A percentile compares a stretch with the other conserved stretches of the same genome.
phyloP scores from a whole-genome alignment of 2,888 invertebrate species.

The Lacanobia oleracea region DNA sequence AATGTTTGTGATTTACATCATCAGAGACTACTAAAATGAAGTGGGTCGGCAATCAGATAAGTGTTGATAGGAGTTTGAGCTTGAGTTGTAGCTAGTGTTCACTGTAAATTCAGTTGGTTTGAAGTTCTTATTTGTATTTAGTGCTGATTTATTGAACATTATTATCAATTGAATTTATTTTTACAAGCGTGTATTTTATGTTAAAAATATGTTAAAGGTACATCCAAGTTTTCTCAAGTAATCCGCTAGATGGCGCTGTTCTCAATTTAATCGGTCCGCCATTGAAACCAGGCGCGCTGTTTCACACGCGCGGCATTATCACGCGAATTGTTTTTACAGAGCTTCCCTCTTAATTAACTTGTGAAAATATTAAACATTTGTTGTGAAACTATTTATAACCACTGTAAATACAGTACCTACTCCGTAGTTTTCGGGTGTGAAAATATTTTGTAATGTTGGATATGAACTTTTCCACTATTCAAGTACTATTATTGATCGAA shows the following conservation, averaged over 20 bases:
- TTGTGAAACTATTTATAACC: constrained; percentile 41
- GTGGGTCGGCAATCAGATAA: neutral
- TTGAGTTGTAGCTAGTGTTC: neutral
- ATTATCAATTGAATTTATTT: neutral
- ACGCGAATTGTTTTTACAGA: constrained; percentile 80
- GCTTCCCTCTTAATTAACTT: constrained; percentile 82
- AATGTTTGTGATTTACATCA: constrained; percentile 16
- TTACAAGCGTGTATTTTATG: neutral
- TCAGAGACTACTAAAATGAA: neutral
- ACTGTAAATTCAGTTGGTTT: neutral
- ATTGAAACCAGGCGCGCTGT: constrained; percentile 64
- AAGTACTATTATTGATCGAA: no score
- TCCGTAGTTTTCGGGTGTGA: constrained; percentile 6
- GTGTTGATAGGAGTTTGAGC: neutral
- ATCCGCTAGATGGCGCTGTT: constrained; percentile 79
- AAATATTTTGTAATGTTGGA: neutral
- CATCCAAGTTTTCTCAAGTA: constrained; percentile 22
- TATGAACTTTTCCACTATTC: neutral
- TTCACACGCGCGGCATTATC: constrained; percentile 67
- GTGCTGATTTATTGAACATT: no score
- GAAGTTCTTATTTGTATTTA: neutral
- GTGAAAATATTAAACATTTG: constrained; percentile 74
- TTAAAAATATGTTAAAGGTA: neutral
- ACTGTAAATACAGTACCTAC: constrained; percentile 18
- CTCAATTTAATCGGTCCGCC: constrained; percentile 66